Evolutionary conservation across 1,140 invertebrate species (phyloP).

Genomic region (Euura lappo): DNA sequence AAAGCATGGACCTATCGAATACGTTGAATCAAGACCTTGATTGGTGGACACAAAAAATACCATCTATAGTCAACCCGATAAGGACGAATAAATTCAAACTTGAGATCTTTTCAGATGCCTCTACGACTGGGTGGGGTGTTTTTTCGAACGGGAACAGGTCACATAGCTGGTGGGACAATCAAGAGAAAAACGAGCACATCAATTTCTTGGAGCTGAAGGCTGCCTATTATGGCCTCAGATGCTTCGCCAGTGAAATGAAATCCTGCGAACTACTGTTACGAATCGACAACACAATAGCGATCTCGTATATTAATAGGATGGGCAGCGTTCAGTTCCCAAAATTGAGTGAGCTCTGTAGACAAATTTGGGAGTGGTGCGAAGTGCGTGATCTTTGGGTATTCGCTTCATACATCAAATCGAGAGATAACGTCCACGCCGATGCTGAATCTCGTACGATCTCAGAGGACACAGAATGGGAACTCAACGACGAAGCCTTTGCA

Average conservation of each 20-base stretch:
- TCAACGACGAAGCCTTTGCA: too few relatives aligned
- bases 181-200: conserved; percentile 17
- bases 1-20: neutral
- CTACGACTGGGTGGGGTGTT: neutral
- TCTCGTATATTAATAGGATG: too few relatives aligned
- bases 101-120: conserved; percentile 22
- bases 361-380: conserved; percentile 13
- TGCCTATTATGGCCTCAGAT: conserved; percentile 10
- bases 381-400: neutral
- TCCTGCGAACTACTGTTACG: conserved; percentile 11
- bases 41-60: neutral
- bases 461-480: too few relatives aligned
- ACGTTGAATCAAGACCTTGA: neutral
- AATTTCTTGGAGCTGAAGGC: conserved; percentile 21
- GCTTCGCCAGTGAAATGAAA: conserved; percentile 18
- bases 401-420: too few relatives aligned
- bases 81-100: neutral
- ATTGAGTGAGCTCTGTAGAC: too few relatives aligned
- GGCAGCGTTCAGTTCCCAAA: too few relatives aligned
- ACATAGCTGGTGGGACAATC: conserved; percentile 14
- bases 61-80: neutral
- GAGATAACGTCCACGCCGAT: too few relatives aligned
- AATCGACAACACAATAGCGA: too few relatives aligned
- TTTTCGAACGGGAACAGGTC: too few relatives aligned
- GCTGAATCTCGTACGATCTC: too few relatives aligned